A percentile compares a stretch with the other conserved stretches of the same genome.
Evolutionary conservation across 2,113 vertebrate species (phyloP).

Genomic region (Ictidomys tridecemlineatus): DNA sequence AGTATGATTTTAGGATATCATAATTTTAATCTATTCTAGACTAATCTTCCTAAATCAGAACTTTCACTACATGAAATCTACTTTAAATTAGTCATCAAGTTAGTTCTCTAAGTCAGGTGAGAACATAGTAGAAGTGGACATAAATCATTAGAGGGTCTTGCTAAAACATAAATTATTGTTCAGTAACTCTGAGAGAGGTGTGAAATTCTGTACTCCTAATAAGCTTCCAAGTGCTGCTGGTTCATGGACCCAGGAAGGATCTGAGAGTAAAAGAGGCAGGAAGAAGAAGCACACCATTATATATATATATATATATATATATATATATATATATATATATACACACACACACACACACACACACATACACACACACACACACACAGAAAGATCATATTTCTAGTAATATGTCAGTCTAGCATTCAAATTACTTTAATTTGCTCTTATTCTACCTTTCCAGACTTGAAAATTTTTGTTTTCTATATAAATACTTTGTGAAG

Average conservation of each 20-base stretch:
- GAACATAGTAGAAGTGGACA: not conserved
- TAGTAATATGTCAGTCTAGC: not conserved
- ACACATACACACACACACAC: too few relatives aligned
- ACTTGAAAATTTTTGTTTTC: not conserved
- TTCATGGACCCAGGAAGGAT: not conserved
- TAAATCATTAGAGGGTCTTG: not conserved
- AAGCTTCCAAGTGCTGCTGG: not conserved
- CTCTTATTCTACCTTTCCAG: not conserved
- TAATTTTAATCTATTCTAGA: constrained; percentile 9
- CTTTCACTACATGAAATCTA: not conserved
- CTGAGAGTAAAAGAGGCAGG: not conserved
- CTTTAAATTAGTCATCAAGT: not conserved
- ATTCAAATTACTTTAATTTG: constrained; percentile 11
- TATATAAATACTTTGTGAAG: not conserved
- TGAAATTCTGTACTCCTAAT: constrained; percentile 35
- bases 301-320: not conserved
- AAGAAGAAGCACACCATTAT: not conserved
- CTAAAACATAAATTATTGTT: not conserved
- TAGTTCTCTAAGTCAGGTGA: not conserved
- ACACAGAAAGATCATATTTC: not conserved
- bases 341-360: too few relatives aligned
- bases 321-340: too few relatives aligned
- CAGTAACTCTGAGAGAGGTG: not conserved
- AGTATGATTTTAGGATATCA: constrained; percentile 13
- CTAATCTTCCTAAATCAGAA: not conserved